Evolutionary conservation across 2,888 invertebrate species (phyloP).

Genomic region (Dugesia japonica): DNA sequence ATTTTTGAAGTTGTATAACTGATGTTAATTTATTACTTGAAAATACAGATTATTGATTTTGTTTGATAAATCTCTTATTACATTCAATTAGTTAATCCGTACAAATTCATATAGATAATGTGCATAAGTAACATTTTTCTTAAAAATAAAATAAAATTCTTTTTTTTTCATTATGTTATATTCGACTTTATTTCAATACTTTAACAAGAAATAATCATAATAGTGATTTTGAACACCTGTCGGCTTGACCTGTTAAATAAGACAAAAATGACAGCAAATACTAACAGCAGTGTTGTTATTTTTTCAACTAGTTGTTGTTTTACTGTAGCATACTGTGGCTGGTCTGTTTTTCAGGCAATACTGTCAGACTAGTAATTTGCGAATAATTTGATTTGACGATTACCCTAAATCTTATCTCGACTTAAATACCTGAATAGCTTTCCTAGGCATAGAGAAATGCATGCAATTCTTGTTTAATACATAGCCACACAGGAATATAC

Average conservation of each 20-base stretch:
- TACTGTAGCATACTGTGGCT: conserved; percentile 3
- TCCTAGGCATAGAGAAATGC: not conserved
- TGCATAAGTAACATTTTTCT: too few relatives aligned
- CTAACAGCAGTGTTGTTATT: conserved; percentile 20
- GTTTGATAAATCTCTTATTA: too few relatives aligned
- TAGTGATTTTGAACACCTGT: conserved; percentile 7
- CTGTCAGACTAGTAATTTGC: conserved; percentile 7
- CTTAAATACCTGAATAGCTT: conserved; percentile 20
- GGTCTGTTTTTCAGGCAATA: conserved; percentile 1
- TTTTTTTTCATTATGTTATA: too few relatives aligned
- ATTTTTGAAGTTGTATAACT: too few relatives aligned
- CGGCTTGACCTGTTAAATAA: conserved; percentile 20
- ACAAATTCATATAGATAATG: too few relatives aligned
- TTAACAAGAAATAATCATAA: not conserved
- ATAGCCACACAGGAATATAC: conserved; percentile 20
- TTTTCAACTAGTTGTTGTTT: conserved; percentile 16
- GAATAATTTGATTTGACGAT: not conserved
- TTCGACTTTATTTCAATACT: not conserved
- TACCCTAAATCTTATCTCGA: conserved; percentile 20
- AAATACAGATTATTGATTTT: too few relatives aligned
- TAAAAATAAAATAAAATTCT: too few relatives aligned
- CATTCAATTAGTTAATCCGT: too few relatives aligned
- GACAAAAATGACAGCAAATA: conserved; percentile 20
- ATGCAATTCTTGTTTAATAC: not conserved
- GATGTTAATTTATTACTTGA: too few relatives aligned